phyloP scores from a whole-genome alignment of 2,888 invertebrate genomes.

The Mantis religiosa region DNA sequence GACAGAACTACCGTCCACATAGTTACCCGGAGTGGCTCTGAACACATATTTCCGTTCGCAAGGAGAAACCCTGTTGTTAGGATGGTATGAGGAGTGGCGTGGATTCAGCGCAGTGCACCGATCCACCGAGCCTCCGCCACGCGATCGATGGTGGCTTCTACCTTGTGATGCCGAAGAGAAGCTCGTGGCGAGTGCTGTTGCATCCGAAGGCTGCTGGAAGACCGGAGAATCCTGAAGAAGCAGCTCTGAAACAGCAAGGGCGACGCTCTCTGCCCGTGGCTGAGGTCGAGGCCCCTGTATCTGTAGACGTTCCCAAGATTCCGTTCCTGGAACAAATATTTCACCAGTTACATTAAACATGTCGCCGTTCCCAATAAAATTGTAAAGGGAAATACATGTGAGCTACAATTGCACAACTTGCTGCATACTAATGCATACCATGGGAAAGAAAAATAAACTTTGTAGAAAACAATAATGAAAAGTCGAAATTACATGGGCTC shows the following conservation, averaged over 20 bases:
- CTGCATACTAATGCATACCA: neutral
- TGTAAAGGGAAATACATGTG: too few relatives aligned
- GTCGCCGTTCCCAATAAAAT: too few relatives aligned
- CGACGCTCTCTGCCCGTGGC: constrained; percentile 65
- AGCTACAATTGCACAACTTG: too few relatives aligned
- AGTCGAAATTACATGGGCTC: too few relatives aligned
- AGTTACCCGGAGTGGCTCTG: constrained; percentile 45
- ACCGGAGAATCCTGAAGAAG: constrained; percentile 43
- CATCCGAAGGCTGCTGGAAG: neutral
- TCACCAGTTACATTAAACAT: constrained; percentile 18
- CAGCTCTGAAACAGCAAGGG: constrained; percentile 58
- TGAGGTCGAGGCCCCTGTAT: constrained; percentile 60
- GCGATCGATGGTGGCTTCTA: constrained; percentile 35
- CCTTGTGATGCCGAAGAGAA: neutral
- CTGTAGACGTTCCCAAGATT: constrained; percentile 69
- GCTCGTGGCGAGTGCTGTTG: constrained; percentile 22
- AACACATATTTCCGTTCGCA: constrained; percentile 48
- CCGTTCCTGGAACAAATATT: constrained; percentile 53
- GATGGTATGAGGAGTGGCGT: constrained; percentile 43
- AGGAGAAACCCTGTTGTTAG: constrained; percentile 44
- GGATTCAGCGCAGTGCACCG: constrained; percentile 38
- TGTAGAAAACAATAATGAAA: neutral
- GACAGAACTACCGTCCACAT: constrained; percentile 43
- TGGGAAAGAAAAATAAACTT: neutral
- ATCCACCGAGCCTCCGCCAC: constrained; percentile 35